A percentile compares a stretch with the other conserved stretches of the same genome.
phyloP scores from a whole-genome alignment of 2,888 invertebrate genomes.

The Xanthia togata region DNA sequence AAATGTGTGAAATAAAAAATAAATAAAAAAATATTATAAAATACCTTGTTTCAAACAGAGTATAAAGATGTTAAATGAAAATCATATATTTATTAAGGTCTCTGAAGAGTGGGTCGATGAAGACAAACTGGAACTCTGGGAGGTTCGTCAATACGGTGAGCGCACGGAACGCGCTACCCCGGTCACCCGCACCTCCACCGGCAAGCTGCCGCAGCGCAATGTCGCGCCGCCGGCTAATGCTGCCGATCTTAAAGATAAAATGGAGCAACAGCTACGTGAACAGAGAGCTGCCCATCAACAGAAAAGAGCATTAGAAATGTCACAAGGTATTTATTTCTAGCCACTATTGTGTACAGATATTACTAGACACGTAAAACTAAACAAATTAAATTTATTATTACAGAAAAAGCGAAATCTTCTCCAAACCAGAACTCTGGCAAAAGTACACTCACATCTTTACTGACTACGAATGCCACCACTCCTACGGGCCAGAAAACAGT shows the following conservation, averaged over 20 bases:
- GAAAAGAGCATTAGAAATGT: conserved; percentile 93
- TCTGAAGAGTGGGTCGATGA: conserved; percentile 99
- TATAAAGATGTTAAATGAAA: background rate
- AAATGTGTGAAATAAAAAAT: background rate
- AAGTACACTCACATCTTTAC: conserved; percentile 92
- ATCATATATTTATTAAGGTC: conserved; percentile 86
- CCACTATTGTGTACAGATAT: background rate
- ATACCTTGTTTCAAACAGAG: background rate
- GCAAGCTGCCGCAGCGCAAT: conserved; percentile 91
- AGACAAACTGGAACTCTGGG: conserved; percentile 98
- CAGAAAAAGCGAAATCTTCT: conserved; percentile 84
- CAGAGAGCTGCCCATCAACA: conserved; percentile 97
- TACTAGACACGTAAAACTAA: background rate
- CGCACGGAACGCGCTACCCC: conserved; percentile 93
- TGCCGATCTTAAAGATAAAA: conserved; percentile 96
- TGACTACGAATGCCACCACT: conserved; percentile 88
- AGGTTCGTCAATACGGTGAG: conserved; percentile 98
- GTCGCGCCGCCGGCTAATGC: conserved; percentile 90
- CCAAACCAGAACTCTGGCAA: conserved; percentile 91
- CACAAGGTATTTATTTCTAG: conserved; percentile 87
- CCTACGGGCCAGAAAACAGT: conserved; percentile 92
- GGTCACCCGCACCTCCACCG: conserved; percentile 95
- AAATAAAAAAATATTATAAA: too few species aligned
- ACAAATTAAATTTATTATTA: conserved; percentile 24
- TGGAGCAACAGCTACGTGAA: conserved; percentile 97